phyloP scores from a whole-genome alignment of 2,113 vertebrate species.

The Ellobius talpinus region DNA sequence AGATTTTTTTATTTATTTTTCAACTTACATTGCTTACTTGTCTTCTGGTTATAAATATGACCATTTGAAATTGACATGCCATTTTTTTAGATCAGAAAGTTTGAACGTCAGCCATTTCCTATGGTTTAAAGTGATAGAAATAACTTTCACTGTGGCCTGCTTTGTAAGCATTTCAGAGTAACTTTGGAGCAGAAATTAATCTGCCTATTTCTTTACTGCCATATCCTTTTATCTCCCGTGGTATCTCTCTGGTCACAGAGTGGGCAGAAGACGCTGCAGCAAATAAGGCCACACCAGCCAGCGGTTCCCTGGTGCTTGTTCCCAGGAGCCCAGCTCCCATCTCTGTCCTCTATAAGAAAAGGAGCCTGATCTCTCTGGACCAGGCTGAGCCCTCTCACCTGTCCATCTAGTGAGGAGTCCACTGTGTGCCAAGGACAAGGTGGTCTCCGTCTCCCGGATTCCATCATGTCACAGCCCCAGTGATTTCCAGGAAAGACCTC shows the following conservation, averaged over 20 bases:
- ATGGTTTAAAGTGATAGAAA: not conserved
- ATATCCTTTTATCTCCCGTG: not conserved
- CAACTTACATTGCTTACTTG: not conserved
- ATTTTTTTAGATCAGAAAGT: not conserved
- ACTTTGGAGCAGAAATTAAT: not conserved
- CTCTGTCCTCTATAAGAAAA: not conserved
- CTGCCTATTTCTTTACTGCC: not conserved
- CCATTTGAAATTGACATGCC: not conserved
- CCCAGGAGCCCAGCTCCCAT: not conserved
- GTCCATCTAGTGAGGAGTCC: rapidly evolving
- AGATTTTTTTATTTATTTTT: not conserved
- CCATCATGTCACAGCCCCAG: rapidly evolving
- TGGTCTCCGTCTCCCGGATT: not conserved
- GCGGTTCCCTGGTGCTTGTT: not conserved
- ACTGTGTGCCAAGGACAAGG: not conserved
- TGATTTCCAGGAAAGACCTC: not conserved
- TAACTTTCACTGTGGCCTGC: not conserved
- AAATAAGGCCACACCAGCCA: not conserved
- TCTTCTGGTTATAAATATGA: not conserved
- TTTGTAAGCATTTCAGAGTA: not conserved
- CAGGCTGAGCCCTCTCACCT: rapidly evolving
- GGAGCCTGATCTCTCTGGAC: not conserved
- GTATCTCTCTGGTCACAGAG: not conserved
- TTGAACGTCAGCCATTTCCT: not conserved
- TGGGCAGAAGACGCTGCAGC: not conserved